These are phyloP conservation scores for Panulirus ornatus DNA, from an alignment of 1,140 invertebrate genomes.

Conservation along the genomic window DNA sequence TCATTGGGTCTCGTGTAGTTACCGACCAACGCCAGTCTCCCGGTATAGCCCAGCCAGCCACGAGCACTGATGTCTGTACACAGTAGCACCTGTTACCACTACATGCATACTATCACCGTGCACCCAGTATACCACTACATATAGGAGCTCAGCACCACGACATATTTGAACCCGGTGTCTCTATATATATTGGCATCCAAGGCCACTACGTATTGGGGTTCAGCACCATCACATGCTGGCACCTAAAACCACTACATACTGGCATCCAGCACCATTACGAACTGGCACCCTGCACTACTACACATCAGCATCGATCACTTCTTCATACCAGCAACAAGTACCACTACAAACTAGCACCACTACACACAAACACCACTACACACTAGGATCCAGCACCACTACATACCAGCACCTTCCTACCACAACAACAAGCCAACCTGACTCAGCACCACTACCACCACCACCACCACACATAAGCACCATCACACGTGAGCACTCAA, in stretches of 20 bases:
- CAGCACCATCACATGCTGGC: too few relatives aligned
- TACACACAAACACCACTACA: not conserved
- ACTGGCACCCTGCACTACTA: not conserved
- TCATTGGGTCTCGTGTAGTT: slow-evolving; percentile 2
- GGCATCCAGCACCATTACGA: not conserved
- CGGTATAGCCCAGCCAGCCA: too few relatives aligned
- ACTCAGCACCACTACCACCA: not conserved
- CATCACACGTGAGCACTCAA: too few relatives aligned
- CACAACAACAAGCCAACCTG: not conserved
- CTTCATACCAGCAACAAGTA: not conserved
- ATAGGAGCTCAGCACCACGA: too few relatives aligned
- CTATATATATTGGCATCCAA: too few relatives aligned
- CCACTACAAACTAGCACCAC: not conserved
- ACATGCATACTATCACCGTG: not conserved
- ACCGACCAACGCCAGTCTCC: not conserved
- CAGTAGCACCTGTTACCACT: too few relatives aligned
- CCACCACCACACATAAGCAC: too few relatives aligned
- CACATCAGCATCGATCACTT: not conserved
- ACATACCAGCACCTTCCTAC: not conserved
- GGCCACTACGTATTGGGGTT: too few relatives aligned
- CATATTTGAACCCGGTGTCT: too few relatives aligned
- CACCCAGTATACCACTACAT: not conserved
- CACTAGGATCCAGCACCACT: not conserved
- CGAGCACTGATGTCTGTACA: too few relatives aligned
- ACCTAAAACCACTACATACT: not conserved